Evolutionary conservation across 1,140 invertebrate species (phyloP), one percentile per base, ranked within the genome.

Genomic region (Microplitis mediator): DNA sequence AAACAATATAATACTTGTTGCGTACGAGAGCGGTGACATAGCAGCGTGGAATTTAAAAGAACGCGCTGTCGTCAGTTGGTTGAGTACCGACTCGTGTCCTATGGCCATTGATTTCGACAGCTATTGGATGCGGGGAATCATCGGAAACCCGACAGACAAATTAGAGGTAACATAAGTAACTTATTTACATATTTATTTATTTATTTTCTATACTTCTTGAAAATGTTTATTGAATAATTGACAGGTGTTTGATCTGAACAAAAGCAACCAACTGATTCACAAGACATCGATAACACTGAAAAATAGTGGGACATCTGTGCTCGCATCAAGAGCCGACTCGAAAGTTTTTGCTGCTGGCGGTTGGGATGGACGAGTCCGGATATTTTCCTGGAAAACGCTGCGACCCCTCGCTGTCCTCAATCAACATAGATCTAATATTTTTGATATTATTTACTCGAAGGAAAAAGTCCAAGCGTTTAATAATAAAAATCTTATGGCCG

Each of bases 381-480:
- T 95, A 74, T 95, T 92, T 82, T 93, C 93, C 4, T 93, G 92
- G 90, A 94, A 93, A 81, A 93, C 90, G 69, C 81, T 95, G 8
- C 89, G 92, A 61, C 90, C 92, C 3, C 80, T 96, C 62, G 94
- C 91, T 6, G 91, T 95, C 72, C 85, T 96, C 11, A 90, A 90
- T 45, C 91, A 93, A 77, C 93, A 94, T 76, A 87, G 81, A 69
- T 89, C 89, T 72, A 88, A 89, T 31, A 87, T 94, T 58, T 89
- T 92, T 77, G 92, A 94, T 81, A 88, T 94, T 71, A 88, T 87
- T 71, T 93, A 91, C 85, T 93, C 92, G 4, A 79, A 82, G 1
- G 82, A 86, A 35, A 88, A 88, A 73, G 89, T 93, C 50, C 86
- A 89, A 69, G 85, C 88, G 78, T 93, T 92, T 88, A 90, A 90